A percentile compares a stretch with the other conserved stretches of the same genome.
Evolutionary conservation across 1,140 invertebrate genomes (phyloP).

Genomic region (Scaptomyza montana): DNA sequence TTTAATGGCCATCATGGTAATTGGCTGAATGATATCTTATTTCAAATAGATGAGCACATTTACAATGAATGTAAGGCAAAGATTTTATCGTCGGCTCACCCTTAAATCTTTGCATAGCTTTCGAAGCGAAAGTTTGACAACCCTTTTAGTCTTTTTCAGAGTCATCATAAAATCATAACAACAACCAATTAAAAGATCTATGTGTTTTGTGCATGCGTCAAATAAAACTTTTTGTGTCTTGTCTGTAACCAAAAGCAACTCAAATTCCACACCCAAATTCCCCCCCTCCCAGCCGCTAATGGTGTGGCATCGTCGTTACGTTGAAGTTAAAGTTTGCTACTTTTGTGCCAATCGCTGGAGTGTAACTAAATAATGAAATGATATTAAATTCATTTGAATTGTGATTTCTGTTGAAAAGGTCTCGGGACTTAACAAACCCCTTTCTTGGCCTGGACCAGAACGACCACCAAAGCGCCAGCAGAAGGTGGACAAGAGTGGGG

Average conservation of each 20-base stretch:
- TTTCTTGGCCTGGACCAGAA: conserved; percentile 9
- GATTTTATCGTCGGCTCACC: conserved; percentile 37
- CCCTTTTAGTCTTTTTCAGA: conserved; percentile 56
- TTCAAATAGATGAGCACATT: conserved; percentile 19
- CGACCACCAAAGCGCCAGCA: conserved; percentile 65
- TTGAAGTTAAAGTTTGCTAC: conserved; percentile 46
- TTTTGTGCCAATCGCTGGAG: conserved; percentile 79
- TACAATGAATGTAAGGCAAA: conserved; percentile 32
- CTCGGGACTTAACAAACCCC: neutral
- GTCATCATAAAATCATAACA: conserved; percentile 52
- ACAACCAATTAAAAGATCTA: conserved; percentile 79
- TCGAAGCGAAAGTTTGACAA: conserved; percentile 37
- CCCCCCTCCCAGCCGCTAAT: conserved; percentile 20
- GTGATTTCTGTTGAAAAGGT: conserved; percentile 83
- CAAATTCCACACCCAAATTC: conserved; percentile 47
- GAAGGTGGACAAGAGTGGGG: neutral
- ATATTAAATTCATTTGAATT: conserved; percentile 84
- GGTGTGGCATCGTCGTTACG: conserved; percentile 18
- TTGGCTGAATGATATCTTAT: conserved; percentile 44
- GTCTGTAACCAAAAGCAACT: conserved; percentile 61
- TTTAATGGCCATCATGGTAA: conserved; percentile 34
- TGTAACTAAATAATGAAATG: conserved; percentile 84
- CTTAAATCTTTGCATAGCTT: conserved; percentile 10
- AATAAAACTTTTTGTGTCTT: conserved; percentile 38
- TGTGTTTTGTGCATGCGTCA: neutral